Evolutionary conservation across 53 echinoderm and acorn worm genomes (phyloP).

Genomic region (Arbacia lixula): DNA sequence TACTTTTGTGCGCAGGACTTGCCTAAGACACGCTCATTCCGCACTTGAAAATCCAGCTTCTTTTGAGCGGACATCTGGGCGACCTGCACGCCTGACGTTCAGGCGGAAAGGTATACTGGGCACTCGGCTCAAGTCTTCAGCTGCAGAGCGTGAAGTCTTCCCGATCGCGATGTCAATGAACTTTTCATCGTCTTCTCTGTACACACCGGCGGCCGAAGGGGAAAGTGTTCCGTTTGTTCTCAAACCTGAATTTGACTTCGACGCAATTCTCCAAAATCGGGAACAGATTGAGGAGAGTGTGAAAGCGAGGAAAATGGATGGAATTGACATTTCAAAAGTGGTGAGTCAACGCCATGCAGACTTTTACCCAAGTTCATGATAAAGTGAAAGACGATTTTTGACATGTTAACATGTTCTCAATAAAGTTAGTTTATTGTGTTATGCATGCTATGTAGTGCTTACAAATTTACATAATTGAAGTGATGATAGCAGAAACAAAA

Average conservation of each 20-base stretch:
- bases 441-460: too few species aligned
- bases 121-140: neutral
- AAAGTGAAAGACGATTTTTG: too few species aligned
- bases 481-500: too few species aligned
- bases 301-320: constrained; percentile 38
- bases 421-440: too few species aligned
- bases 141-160: neutral
- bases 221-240: constrained; percentile 74
- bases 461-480: too few species aligned
- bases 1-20: neutral
- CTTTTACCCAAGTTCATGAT: too few species aligned
- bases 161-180: neutral
- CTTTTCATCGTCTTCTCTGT: constrained; percentile 58
- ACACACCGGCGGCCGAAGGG: constrained; percentile 70
- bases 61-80: neutral
- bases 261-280: constrained; percentile 36
- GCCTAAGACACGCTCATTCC: neutral
- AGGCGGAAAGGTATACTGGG: neutral
- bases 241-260: constrained; percentile 82
- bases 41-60: neutral
- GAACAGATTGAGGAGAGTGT: constrained; percentile 41
- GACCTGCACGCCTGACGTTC: constrained; percentile 4
- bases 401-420: too few species aligned
- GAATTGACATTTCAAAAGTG: constrained; percentile 62
- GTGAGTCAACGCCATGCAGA: constrained; percentile 44